These are phyloP conservation scores for Phyllopteryx taeniolatus DNA, from an alignment of 2,113 vertebrate species.

Conservation along the genomic window DNA sequence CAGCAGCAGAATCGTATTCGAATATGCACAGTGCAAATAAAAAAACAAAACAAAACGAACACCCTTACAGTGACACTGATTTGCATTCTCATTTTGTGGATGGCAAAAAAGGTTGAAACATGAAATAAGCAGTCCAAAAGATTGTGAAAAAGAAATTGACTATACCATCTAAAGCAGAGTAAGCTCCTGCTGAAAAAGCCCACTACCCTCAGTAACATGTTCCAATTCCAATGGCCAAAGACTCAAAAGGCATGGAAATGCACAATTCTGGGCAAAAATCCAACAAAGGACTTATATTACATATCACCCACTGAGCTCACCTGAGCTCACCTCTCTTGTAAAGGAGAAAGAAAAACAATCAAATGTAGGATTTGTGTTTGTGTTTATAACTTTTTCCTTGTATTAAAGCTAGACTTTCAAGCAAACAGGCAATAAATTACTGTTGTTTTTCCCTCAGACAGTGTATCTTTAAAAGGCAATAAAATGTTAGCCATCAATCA, in stretches of 20 bases:
- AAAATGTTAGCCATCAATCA: background rate
- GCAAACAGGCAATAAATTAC: background rate
- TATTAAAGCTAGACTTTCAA: background rate
- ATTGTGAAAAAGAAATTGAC: background rate
- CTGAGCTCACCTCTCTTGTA: background rate
- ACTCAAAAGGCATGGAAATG: background rate
- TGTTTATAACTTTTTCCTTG: background rate
- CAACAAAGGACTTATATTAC: slow-evolving; percentile 15
- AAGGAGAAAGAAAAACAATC: background rate
- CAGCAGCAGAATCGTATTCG: slow-evolving; percentile 31
- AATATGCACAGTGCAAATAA: slow-evolving; percentile 40
- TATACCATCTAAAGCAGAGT: background rate
- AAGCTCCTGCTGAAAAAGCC: background rate
- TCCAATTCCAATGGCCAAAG: background rate
- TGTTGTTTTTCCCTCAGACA: background rate
- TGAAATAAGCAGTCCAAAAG: background rate
- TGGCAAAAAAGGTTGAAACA: slow-evolving; percentile 7
- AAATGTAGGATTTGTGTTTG: background rate
- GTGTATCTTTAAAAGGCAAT: background rate
- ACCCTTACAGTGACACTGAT: slow-evolving; percentile 35
- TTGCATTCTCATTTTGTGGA: slow-evolving; percentile 29
- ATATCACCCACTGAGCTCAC: background rate
- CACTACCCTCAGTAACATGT: background rate
- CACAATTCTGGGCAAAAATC: slow-evolving; percentile 12
- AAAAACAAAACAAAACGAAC: slow-evolving; percentile 26